Evolutionary conservation across 2,113 vertebrate species (phyloP), one percentile per base, ranked within the genome.

Genomic region (Leptodactylus fuscus): DNA sequence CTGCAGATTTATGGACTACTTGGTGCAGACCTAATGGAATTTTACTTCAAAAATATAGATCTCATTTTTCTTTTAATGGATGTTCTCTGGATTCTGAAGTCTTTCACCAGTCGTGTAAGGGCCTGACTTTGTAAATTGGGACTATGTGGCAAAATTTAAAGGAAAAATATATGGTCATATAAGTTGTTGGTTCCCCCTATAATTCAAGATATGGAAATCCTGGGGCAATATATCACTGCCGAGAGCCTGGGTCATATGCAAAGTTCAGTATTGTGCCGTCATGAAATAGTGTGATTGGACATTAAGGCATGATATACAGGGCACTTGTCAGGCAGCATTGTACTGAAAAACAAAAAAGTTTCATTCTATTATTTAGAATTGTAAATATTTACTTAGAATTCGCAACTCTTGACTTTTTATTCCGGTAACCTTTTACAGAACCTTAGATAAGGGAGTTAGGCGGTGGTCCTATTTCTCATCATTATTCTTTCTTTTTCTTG

Each of bases 401-500:
- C 22, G 5, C 81, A 74, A 27, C 29, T 41, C 16, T 32, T 58
- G 15, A 32, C 53, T 73, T 79, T 69, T 55, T 80, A 55, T 79
- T 70, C 15, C 46, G 53, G 13, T 51, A 85, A 77, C 73, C 83
- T 70, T 67, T 71, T 71, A 32, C 62, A 70, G 65, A 51, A 44
- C 46, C 83, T 79, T 71, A 79, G 41, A 85, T 85, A 71, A 85
- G 60, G 62, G 41, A 70, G 83, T 85, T 79, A 71, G 75, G 62
- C 58, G 83, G 83, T 79, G 83, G 83, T 85, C 83, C 75, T 38
- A 46, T 69, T 79, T 79, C 60, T 70, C 27, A 24, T 65, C 83
- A 85, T 80, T 85, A 70, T 85, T 80, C 75, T 79, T 85, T 70
- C 83, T 85, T 53, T 76, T 85, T 85, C 83, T 79, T 78, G 83